These are phyloP conservation scores for Nomada ruficornis DNA, from an alignment of 2,888 invertebrate species.

Conservation along the genomic window DNA sequence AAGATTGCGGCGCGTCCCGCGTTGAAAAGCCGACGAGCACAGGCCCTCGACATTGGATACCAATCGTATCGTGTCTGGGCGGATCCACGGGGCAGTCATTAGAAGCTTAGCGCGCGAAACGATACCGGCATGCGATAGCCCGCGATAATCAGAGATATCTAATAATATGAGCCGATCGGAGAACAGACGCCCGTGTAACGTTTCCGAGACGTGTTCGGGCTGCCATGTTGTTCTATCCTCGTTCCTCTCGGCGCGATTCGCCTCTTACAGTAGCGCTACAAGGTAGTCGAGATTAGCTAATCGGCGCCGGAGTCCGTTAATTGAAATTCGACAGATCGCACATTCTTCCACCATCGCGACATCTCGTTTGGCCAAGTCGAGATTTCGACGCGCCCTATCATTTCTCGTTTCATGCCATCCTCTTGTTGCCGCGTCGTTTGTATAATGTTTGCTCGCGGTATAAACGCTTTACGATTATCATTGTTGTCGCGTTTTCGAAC, in stretches of 20 bases:
- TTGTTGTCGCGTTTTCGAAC: too few species aligned
- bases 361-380: too few species aligned
- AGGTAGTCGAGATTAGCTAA: conserved; percentile 27
- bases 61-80: conserved; percentile 67
- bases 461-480: too few species aligned
- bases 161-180: conserved; percentile 62
- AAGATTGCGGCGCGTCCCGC: conserved; percentile 15
- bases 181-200: conserved; percentile 63
- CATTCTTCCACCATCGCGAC: not conserved
- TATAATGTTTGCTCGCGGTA: too few species aligned
- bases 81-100: conserved; percentile 65
- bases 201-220: conserved; percentile 54
- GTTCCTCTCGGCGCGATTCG: conserved; percentile 31
- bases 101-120: conserved; percentile 64
- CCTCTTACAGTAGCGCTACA: not conserved
- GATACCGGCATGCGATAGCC: conserved; percentile 60
- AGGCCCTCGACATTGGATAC: conserved; percentile 60
- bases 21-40: conserved; percentile 32
- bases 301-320: not conserved
- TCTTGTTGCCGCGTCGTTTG: too few species aligned
- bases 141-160: conserved; percentile 64
- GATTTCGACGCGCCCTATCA: not conserved
- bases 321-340: not conserved
- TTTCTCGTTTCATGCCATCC: not conserved
- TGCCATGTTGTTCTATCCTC: conserved; percentile 12